phyloP scores from a whole-genome alignment of 2,888 invertebrate genomes.

The Bombyx huttoni region DNA sequence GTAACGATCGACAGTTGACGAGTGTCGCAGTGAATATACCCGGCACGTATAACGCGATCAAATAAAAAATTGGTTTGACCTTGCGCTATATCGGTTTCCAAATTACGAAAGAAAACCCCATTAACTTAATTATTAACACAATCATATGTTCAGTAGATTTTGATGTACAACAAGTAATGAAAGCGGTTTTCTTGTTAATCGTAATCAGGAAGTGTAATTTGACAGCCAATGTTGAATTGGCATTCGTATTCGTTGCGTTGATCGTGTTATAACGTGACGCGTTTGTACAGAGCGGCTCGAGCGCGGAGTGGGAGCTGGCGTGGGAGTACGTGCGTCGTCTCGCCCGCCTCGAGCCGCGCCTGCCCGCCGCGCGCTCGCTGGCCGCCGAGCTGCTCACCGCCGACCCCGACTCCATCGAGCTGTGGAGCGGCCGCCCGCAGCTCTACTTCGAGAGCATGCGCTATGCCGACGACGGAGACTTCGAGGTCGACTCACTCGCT shows the following conservation, averaged over 20 bases:
- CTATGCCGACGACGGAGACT: constrained; percentile 19
- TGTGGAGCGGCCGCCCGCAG: constrained; percentile 68
- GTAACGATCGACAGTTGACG: neutral
- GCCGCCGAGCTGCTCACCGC: constrained; percentile 36
- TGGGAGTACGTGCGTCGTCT: constrained; percentile 55
- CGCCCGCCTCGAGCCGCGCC: constrained; percentile 38
- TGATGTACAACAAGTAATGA: too few relatives aligned
- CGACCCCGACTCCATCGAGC: constrained; percentile 44
- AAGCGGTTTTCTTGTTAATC: too few relatives aligned
- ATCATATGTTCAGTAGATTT: too few relatives aligned
- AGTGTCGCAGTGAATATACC: neutral
- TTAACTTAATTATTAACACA: too few relatives aligned
- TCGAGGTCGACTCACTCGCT: constrained; percentile 49
- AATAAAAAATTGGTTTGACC: too few relatives aligned
- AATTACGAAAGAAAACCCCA: too few relatives aligned
- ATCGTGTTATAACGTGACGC: neutral
- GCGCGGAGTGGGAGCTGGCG: constrained; percentile 14
- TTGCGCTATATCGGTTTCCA: too few relatives aligned
- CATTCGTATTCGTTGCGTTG: too few relatives aligned
- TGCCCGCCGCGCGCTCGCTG: constrained; percentile 14
- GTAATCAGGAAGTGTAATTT: too few relatives aligned
- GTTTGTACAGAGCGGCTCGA: neutral
- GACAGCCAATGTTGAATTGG: too few relatives aligned
- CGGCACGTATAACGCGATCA: too few relatives aligned
- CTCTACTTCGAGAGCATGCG: constrained; percentile 78